Base-by-base conservation (phyloP, 1,140 invertebrate species). In the Pseudomyrmex sp. region DNA sequence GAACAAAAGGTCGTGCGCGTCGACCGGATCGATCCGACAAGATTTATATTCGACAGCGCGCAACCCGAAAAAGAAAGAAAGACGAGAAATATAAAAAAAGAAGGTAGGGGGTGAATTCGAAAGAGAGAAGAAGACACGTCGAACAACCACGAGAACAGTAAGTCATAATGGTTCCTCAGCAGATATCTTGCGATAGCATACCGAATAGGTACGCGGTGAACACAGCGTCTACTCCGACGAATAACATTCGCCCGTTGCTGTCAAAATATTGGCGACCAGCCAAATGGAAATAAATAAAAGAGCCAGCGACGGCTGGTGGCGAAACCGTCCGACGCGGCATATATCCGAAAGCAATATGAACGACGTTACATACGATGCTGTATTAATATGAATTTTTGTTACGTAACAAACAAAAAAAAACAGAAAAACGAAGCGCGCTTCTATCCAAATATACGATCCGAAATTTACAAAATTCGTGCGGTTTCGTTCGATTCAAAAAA, bases 251-350 rank as follows among this genome's bases (percentile, higher is more conserved):
- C 90, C 87, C 84, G 72, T 82, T 73, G 87, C 89, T 90, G 82
- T 86, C 88, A 86, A 91, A 93, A 93, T 93, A 93, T 93, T 94
- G 92, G 93, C 92, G 68, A 18, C 65, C 82, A 56, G 91, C 93
- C 93, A 94, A 94, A 93, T 93, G 92, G 92, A 93, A 92, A 93
- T 93, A 93, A 91, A 93, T 94, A 94, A 93, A 94, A 93, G 91
- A 86, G 87, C 82, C 66, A 83, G 83, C 84, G 63, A 56, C 20
- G 12, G 23, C 44, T 80, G 46, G 52, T 20, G 23, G 35, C 12
- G 26, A 35, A 48, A 59, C 63, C 59, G 56, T 62, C 66, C 54
- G 35, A 61, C 69, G 50, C 65, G 13, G 50, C 50, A 68, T 61
- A 63, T 54, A 52, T 26, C 80, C 56, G 61, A 63, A 63, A 68